These are phyloP conservation scores for Amblyornis subalaris DNA, from an alignment of 2,113 vertebrate species.

Conservation along the genomic window DNA sequence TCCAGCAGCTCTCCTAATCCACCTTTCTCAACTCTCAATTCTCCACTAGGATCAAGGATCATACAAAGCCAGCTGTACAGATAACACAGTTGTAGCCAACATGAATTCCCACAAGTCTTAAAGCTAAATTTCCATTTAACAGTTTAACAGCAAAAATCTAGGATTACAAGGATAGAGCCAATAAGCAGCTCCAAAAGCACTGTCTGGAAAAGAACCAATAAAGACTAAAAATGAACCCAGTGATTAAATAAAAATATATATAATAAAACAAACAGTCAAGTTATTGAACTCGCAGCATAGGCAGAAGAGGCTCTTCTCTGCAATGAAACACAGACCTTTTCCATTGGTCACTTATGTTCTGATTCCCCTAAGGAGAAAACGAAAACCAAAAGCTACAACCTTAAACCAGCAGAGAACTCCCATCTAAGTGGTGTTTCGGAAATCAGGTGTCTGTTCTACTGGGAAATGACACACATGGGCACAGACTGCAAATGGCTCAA, in stretches of 20 bases:
- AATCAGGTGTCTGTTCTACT: neutral
- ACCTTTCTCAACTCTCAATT: neutral
- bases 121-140: slow-evolving; percentile 21
- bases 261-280: neutral
- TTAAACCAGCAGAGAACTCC: neutral
- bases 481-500: neutral
- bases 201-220: slow-evolving; percentile 15
- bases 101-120: slow-evolving; percentile 8
- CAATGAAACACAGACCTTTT: neutral
- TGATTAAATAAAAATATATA: neutral
- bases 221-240: slow-evolving; percentile 7
- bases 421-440: neutral
- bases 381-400: neutral
- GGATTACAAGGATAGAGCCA: slow-evolving; percentile 32
- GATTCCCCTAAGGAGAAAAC: neutral
- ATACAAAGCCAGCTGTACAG: slow-evolving; percentile 1
- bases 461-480: neutral
- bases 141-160: slow-evolving; percentile 31
- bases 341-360: neutral
- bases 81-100: neutral
- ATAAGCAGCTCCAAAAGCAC: slow-evolving; percentile 17
- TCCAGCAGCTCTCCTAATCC: slow-evolving; percentile 23
- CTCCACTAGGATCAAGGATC: slow-evolving; percentile 17
- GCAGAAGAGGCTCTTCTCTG: neutral
- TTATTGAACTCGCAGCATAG: neutral